Percentiles rank a stretch among this genome's conserved stretches.
These are phyloP conservation scores for Rhinophrynus dorsalis DNA, from an alignment of 2,797 vertebrate species.

Conservation along the genomic window DNA sequence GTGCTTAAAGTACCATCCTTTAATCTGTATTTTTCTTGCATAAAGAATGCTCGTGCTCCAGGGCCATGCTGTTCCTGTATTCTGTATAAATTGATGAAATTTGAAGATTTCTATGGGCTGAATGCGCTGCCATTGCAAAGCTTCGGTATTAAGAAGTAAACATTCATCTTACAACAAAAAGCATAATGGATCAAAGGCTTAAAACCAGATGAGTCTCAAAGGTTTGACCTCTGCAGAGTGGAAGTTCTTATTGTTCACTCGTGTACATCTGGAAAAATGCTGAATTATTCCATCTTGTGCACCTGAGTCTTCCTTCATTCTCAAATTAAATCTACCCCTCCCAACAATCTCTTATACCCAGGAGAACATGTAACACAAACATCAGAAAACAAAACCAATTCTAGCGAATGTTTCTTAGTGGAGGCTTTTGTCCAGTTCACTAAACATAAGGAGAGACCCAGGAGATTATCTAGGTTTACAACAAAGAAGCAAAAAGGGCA, in stretches of 20 bases:
- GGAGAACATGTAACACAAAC: constrained; percentile 32
- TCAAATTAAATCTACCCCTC: constrained; percentile 3
- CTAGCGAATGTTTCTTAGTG: constrained; percentile 22
- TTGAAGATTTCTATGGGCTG: neutral
- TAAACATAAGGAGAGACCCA: constrained; percentile 34
- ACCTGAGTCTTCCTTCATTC: constrained; percentile 27
- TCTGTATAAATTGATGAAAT: constrained; percentile 2
- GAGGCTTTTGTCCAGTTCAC: constrained; percentile 42
- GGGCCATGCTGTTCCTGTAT: neutral
- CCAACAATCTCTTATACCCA: constrained; percentile 19
- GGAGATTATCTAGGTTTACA: neutral
- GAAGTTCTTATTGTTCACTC: constrained; percentile 28
- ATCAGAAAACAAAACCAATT: constrained; percentile 30
- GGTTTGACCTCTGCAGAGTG: constrained; percentile 19
- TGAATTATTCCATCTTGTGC: constrained; percentile 37
- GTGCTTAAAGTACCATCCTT: no score
- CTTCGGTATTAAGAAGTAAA: constrained; percentile 10
- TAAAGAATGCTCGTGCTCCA: constrained; percentile 1
- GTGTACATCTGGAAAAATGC: constrained; percentile 29
- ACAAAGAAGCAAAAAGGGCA: constrained; percentile 31
- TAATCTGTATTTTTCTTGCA: neutral
- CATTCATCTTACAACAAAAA: constrained; percentile 13
- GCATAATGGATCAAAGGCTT: constrained; percentile 3
- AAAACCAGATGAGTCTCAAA: constrained; percentile 35
- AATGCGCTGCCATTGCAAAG: neutral